These are phyloP conservation scores for Acronicta leporina DNA, from an alignment of 2,888 invertebrate genomes.

Conservation along the genomic window DNA sequence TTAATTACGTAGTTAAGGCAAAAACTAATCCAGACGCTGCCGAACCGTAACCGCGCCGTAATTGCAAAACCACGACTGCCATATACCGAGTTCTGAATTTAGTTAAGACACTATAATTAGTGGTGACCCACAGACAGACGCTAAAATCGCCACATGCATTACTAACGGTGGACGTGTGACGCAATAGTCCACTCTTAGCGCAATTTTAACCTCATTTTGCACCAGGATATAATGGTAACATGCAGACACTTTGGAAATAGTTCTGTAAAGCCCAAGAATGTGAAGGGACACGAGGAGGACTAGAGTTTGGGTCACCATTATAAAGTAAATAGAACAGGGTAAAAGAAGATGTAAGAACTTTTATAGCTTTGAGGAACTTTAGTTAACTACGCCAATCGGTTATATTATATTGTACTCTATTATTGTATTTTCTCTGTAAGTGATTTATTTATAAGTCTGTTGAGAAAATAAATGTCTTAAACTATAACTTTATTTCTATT, in stretches of 20 bases:
- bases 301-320: too few relatives aligned
- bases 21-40: conserved; percentile 20
- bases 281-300: too few relatives aligned
- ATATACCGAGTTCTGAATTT: conserved; percentile 44
- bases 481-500: too few relatives aligned
- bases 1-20: conserved; percentile 26
- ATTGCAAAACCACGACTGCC: conserved; percentile 48
- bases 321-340: too few relatives aligned
- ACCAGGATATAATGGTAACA: conserved; percentile 13
- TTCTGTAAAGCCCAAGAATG: not conserved
- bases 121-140: conserved; percentile 61
- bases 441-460: too few relatives aligned
- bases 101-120: conserved; percentile 69
- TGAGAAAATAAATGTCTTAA: too few relatives aligned
- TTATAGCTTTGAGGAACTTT: too few relatives aligned
- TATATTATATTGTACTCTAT: too few relatives aligned
- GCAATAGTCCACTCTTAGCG: conserved; percentile 34
- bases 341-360: too few relatives aligned
- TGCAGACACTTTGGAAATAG: not conserved
- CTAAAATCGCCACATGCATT: conserved; percentile 76
- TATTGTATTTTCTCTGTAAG: too few relatives aligned
- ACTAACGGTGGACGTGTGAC: conserved; percentile 55
- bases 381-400: too few relatives aligned
- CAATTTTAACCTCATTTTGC: conserved; percentile 27
- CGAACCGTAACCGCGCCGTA: conserved; percentile 14